Conservation (phyloP, 2,888 invertebrate species). For the Thalpophila matura region DNA sequence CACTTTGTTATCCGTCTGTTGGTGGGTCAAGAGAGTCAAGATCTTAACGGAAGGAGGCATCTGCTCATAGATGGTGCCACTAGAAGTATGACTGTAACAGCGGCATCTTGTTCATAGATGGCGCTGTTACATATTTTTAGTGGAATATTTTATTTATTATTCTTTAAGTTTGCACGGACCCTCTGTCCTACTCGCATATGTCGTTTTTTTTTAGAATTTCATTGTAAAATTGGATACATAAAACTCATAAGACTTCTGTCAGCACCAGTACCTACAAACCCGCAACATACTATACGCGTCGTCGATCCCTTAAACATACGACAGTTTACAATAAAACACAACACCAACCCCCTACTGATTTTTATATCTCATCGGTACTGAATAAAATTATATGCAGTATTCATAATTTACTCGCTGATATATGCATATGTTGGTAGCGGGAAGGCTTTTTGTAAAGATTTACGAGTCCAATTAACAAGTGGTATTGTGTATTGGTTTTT, state of each 20-base stretch:
- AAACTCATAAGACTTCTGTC: constrained; percentile 29
- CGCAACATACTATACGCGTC: constrained; percentile 71
- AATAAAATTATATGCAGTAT: constrained; percentile 86
- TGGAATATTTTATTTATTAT: no score
- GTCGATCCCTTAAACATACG: constrained; percentile 72
- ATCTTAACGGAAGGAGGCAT: no score
- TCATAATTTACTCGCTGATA: constrained; percentile 86
- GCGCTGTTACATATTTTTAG: no score
- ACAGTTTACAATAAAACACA: constrained; percentile 78
- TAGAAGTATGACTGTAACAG: no score
- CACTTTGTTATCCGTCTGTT: no score
- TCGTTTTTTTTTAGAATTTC: neutral
- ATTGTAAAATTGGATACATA: no score
- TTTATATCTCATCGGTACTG: constrained; percentile 86
- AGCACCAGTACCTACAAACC: constrained; percentile 39
- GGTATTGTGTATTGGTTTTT: constrained; percentile 53
- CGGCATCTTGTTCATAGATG: no score
- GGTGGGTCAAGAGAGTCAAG: no score
- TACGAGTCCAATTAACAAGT: constrained; percentile 62
- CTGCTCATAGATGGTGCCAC: no score
- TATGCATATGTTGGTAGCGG: constrained; percentile 78
- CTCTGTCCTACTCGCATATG: no score
- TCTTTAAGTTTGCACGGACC: no score
- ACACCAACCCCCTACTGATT: constrained; percentile 84
- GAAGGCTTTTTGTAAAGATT: constrained; percentile 59